Evolutionary conservation across 2,113 vertebrate genomes (phyloP), one percentile per base, ranked within the genome.

Genomic region (Labeo rohita): DNA sequence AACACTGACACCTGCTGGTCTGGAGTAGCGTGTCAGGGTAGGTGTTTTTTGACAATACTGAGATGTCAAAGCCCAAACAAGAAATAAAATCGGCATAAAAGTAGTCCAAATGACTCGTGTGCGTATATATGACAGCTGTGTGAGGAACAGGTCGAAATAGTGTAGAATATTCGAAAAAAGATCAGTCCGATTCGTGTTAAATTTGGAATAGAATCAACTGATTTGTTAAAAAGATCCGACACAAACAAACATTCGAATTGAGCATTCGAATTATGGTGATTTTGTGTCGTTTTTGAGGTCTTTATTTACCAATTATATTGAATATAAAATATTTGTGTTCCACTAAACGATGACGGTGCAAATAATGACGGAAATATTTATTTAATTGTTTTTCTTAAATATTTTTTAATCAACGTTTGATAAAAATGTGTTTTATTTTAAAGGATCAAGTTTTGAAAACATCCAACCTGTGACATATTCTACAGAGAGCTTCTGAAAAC

Each of bases 1-100:
- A 36, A 21, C 45, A 63, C 23, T 47, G 85, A 68, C 85, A 10
- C 85, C 52, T 47, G 39, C 54, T 61, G 85, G n/a, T 5, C 16
- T 63, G 85, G 85, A 81, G 85, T 1, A 18, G 2, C 9, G 12
- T 12, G 9, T 10, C 3, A 0, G 16, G 16, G 16, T 70, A 70
- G 6, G 23, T 65, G 2, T 68, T 34, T 13, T 68, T 68, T 68
- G 10, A 65, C 10, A 59, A n/a, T 59, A 2, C 8, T 11, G 59
- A 28, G n/a, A 63, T 12, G n/a, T 63, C 61, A 63, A 63, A 28
- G 10, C 11, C 28, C 23, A 65, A 34, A 34, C 23, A 66, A 16
- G 8, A 8, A 15, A 36, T 6, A 43, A 18, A 36, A 36, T 34
- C 28, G 36, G 6, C 28, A 34, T 65, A 10, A 28, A 16, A 23